These are phyloP conservation scores for Sitobion miscanthi DNA, from an alignment of 1,140 invertebrate species.

Conservation along the genomic window DNA sequence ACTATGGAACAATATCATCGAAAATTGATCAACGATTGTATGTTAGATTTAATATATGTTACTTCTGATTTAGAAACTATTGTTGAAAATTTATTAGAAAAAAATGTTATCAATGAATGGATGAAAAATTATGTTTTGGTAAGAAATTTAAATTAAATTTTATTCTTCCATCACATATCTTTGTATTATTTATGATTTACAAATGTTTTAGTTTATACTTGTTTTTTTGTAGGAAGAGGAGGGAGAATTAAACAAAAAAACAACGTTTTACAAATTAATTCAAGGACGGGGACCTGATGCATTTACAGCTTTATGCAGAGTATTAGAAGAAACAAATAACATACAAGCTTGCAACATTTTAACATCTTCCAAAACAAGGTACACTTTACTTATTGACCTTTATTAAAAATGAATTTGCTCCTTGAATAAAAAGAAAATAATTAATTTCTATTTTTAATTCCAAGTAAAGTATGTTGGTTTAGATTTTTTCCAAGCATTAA, in stretches of 20 bases:
- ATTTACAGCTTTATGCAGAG: not conserved
- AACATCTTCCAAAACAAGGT: not conserved
- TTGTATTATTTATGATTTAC: not conserved
- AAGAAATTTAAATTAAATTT: not conserved
- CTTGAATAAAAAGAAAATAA: not conserved
- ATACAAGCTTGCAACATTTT: conserved; percentile 21
- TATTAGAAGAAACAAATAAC: conserved; percentile 42
- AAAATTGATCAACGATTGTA: conserved; percentile 8
- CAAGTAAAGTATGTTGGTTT: too few species aligned
- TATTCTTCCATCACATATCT: not conserved
- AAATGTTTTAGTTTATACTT: not conserved
- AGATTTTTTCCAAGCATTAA: too few species aligned
- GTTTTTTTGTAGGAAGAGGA: not conserved
- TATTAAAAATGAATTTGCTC: not conserved
- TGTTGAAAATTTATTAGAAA: not conserved
- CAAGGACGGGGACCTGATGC: conserved; percentile 41
- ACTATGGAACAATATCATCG: conserved; percentile 49
- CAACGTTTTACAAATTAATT: conserved; percentile 42
- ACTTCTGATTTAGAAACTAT: conserved; percentile 27
- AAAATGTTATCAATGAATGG: conserved; percentile 35
- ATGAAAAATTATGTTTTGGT: conserved; percentile 50
- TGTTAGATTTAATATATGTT: not conserved
- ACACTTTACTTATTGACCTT: not conserved
- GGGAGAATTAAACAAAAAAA: not conserved
- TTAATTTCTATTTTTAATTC: not conserved